phyloP scores from a whole-genome alignment of 2,888 invertebrate species.

The Scelioninae gen. 2 region DNA sequence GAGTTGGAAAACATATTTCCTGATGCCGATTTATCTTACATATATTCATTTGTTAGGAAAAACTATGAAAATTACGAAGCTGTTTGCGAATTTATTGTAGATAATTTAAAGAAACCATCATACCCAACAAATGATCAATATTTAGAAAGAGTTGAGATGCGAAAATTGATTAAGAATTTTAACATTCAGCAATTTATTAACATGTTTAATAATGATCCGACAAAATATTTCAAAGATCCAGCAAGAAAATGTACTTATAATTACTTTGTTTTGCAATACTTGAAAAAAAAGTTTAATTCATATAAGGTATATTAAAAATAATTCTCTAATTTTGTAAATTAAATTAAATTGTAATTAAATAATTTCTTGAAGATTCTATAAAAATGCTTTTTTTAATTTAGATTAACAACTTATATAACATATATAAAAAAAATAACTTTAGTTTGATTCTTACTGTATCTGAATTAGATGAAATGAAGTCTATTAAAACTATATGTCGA shows the following conservation, averaged over 20 bases:
- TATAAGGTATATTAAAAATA: constrained; percentile 2
- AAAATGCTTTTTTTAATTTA: constrained; percentile 18
- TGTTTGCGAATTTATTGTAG: constrained; percentile 22
- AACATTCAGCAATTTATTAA: constrained; percentile 8
- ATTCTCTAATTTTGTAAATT: neutral
- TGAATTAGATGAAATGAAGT: constrained; percentile 43
- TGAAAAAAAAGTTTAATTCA: constrained; percentile 4
- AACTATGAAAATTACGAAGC: constrained; percentile 29
- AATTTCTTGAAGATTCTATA: constrained; percentile 1
- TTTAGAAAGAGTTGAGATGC: constrained; percentile 19
- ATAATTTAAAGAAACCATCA: constrained; percentile 15
- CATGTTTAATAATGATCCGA: constrained; percentile 9
- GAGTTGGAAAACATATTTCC: constrained; percentile 15
- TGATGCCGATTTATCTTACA: constrained; percentile 15
- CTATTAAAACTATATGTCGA: constrained; percentile 55
- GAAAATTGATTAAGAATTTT: constrained; percentile 20
- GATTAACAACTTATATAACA: constrained; percentile 11
- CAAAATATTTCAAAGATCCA: constrained; percentile 27
- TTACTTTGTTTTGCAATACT: neutral
- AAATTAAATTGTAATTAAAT: neutral
- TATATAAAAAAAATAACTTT: constrained; percentile 5
- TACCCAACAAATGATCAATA: constrained; percentile 24
- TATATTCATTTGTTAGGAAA: constrained; percentile 9
- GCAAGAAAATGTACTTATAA: constrained; percentile 9
- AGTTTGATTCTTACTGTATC: constrained; percentile 64